Evolutionary conservation across 2,797 vertebrate species (phyloP).

Genomic region (Peromyscus attwateri): DNA sequence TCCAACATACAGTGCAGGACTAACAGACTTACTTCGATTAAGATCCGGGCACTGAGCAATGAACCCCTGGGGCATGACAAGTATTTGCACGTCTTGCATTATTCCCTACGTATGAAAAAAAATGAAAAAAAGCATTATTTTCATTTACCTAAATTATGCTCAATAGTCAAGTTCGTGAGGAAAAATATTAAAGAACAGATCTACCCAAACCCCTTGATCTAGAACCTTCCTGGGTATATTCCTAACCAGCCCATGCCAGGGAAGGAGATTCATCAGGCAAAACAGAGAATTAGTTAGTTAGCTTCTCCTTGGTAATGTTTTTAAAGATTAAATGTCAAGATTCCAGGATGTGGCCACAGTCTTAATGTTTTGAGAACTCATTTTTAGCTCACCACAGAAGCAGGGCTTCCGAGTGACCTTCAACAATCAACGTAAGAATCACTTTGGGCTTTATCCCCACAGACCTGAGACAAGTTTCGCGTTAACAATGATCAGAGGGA

Average conservation of each 20-base stretch:
- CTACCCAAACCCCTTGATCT: conserved; percentile 71
- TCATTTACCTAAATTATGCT: conserved; percentile 79
- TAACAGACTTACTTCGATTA: conserved; percentile 96
- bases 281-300: conserved; percentile 68
- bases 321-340: conserved; percentile 86
- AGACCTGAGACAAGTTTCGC: conserved; percentile 75
- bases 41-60: conserved; percentile 98
- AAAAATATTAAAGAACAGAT: conserved; percentile 71
- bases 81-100: conserved; percentile 98
- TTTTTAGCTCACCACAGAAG: conserved; percentile 83
- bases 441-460: conserved; percentile 76
- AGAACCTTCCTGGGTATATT: conserved; percentile 66
- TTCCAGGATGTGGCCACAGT: conserved; percentile 80
- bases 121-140: conserved; percentile 73
- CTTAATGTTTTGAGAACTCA: conserved; percentile 77
- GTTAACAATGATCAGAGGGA: conserved; percentile 67
- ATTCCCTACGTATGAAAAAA: conserved; percentile 90
- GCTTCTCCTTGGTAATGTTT: conserved; percentile 74
- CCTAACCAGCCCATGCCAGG: conserved; percentile 3
- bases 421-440: conserved; percentile 82
- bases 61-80: conserved; percentile 98
- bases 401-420: conserved; percentile 84
- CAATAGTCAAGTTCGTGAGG: conserved; percentile 62
- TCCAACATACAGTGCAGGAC: conserved; percentile 75
- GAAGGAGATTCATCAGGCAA: conserved; percentile 69